phyloP scores from a whole-genome alignment of 2,113 vertebrate genomes.

The Cynoglossus semilaevis region DNA sequence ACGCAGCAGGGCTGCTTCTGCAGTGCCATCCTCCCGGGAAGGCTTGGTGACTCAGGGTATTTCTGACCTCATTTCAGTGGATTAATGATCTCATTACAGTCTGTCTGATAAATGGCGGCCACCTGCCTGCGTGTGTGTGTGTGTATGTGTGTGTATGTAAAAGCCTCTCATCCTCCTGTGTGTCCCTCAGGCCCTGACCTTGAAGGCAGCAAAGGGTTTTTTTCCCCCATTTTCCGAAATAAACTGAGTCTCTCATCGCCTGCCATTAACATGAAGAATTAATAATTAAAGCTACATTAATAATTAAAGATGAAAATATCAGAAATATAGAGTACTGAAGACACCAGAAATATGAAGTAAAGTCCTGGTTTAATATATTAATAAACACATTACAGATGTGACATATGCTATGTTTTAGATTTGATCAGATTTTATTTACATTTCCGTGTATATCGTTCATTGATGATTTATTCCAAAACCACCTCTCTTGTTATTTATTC shows the following conservation, averaged over 20 bases:
- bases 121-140: conserved; percentile 29
- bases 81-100: conserved; percentile 61
- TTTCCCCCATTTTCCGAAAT: not conserved
- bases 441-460: no score
- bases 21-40: not conserved
- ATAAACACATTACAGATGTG: not conserved
- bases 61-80: conserved; percentile 52
- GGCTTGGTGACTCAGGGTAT: conserved; percentile 42
- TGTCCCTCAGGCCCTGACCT: not conserved
- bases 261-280: not conserved
- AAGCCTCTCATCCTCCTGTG: no score
- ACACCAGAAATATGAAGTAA: not conserved
- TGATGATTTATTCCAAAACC: no score
- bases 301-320: not conserved
- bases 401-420: no score
- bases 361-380: not conserved
- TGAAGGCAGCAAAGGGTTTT: not conserved
- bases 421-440: no score
- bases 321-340: not conserved
- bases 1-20: not conserved
- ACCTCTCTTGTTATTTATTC: no score
- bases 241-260: not conserved
- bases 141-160: not conserved
- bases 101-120: conserved; percentile 33
- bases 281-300: not conserved